Conservation (phyloP, 2,113 vertebrate species). For the Crotalus helleri region DNA sequence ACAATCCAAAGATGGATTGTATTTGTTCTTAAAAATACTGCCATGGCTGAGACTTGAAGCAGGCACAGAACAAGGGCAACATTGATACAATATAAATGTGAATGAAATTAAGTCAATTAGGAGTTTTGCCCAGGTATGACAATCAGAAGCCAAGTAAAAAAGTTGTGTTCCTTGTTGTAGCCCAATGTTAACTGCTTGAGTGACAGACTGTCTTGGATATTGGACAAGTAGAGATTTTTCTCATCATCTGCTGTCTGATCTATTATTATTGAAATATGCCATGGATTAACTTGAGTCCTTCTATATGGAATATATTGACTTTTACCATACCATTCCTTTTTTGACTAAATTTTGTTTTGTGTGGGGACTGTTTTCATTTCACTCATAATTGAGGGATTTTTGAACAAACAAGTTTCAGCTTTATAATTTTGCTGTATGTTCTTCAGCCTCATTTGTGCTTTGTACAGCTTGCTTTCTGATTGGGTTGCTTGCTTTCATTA, state of each 20-base stretch:
- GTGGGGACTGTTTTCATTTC: background rate
- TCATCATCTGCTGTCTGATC: background rate
- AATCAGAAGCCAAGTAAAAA: background rate
- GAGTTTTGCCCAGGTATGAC: background rate
- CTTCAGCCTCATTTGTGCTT: background rate
- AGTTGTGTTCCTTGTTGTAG: background rate
- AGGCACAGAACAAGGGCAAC: background rate
- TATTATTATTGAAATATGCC: background rate
- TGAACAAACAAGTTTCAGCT: background rate
- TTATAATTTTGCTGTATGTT: slow-evolving; percentile 5
- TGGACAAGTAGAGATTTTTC: background rate
- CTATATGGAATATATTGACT: background rate
- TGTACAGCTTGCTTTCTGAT: background rate
- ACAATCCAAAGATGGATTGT: background rate
- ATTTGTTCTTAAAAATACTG: background rate
- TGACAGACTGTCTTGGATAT: background rate
- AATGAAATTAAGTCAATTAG: background rate
- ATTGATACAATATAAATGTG: background rate
- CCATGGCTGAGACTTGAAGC: background rate
- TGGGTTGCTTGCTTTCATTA: background rate
- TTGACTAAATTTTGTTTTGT: background rate
- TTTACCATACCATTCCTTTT: background rate
- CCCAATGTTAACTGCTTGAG: background rate
- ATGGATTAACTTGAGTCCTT: background rate
- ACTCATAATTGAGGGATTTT: background rate